phyloP scores from a whole-genome alignment of 2,113 vertebrate genomes.

The Cricetomys ansorgei region DNA sequence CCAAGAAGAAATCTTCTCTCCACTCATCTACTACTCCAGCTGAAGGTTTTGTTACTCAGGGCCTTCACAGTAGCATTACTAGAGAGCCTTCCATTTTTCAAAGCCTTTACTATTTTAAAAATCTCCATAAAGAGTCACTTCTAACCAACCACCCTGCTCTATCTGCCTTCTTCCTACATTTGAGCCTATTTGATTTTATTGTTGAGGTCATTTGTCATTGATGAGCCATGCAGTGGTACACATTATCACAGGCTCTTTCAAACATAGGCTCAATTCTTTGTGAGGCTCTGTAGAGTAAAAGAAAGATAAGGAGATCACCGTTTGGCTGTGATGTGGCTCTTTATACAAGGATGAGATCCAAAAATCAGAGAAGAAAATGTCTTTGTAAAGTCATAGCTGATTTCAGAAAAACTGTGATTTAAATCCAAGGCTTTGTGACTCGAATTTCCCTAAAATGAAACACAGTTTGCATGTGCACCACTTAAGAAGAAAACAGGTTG shows the following conservation, averaged over 20 bases:
- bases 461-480: not conserved
- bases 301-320: not conserved
- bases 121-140: slow-evolving; percentile 49
- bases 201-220: slow-evolving; percentile 25
- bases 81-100: slow-evolving; percentile 6
- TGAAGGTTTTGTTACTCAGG: slow-evolving; percentile 36
- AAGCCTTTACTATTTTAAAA: not conserved
- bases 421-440: not conserved
- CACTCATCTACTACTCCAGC: slow-evolving; percentile 44
- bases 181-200: slow-evolving; percentile 42
- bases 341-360: not conserved
- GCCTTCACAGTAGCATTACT: slow-evolving; percentile 22
- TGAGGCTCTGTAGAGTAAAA: not conserved
- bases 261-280: not conserved
- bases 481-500: not conserved
- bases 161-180: slow-evolving; percentile 1
- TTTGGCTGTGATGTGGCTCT: not conserved
- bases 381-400: not conserved
- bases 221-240: not conserved
- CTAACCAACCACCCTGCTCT: not conserved
- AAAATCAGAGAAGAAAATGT: not conserved
- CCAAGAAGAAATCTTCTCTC: slow-evolving; percentile 40
- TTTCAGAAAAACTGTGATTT: not conserved
- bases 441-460: not conserved
- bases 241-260: not conserved